phyloP scores from a whole-genome alignment of 2,797 vertebrate genomes.

The Sebastes oblongus region DNA sequence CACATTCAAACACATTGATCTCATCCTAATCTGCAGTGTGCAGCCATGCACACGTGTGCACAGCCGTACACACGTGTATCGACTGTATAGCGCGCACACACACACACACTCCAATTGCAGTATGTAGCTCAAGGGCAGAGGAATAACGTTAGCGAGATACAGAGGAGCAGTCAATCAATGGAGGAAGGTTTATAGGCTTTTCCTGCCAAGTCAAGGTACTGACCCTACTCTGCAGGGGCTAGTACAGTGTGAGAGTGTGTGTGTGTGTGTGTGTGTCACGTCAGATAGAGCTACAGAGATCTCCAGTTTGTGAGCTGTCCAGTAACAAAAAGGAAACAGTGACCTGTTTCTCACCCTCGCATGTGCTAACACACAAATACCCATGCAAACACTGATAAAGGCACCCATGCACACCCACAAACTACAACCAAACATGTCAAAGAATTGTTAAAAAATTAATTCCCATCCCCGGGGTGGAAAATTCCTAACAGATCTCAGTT shows the following conservation, averaged over 20 bases:
- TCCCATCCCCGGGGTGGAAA: conserved; percentile 81
- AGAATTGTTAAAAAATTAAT: conserved; percentile 79
- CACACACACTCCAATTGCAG: conserved; percentile 47
- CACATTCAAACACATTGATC: conserved; percentile 77
- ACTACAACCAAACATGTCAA: conserved; percentile 68
- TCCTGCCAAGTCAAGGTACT: conserved; percentile 70
- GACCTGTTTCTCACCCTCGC: conserved; percentile 30
- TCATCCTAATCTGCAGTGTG: conserved; percentile 65
- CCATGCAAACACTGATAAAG: conserved; percentile 4
- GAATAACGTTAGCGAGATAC: conserved; percentile 61
- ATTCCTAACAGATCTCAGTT: conserved; percentile 82
- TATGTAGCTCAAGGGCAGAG: conserved; percentile 70
- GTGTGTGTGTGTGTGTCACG: not conserved
- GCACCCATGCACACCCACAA: conserved; percentile 38
- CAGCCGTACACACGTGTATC: conserved; percentile 17
- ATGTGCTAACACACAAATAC: conserved; percentile 23
- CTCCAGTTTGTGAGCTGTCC: conserved; percentile 14
- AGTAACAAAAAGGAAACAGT: conserved; percentile 26
- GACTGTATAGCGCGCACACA: not conserved
- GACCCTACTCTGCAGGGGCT: conserved; percentile 51
- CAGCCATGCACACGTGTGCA: not conserved
- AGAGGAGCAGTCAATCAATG: conserved; percentile 69
- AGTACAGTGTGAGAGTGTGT: conserved; percentile 8
- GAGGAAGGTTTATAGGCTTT: conserved; percentile 70
- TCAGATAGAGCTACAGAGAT: conserved; percentile 13